phyloP scores from a whole-genome alignment of 92 coral and sea anemone genomes.

The Epizoanthus ramosus region DNA sequence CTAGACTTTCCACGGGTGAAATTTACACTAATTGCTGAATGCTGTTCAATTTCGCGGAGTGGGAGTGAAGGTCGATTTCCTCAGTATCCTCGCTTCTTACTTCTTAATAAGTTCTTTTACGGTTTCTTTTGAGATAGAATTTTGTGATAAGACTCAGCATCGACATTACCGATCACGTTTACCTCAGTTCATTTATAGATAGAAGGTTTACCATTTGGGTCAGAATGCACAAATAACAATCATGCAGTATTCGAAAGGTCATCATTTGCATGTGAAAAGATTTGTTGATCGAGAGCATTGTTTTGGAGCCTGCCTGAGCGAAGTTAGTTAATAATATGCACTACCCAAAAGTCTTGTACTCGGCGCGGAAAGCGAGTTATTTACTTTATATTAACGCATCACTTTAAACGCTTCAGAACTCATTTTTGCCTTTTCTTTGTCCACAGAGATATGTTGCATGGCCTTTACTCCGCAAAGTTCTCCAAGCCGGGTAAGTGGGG shows the following conservation, averaged over 20 bases:
- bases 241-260: constrained; percentile 30
- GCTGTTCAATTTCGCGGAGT: not conserved
- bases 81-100: too few relatives aligned
- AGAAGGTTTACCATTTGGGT: constrained; percentile 36
- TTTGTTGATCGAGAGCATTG: constrained; percentile 40
- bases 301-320: constrained; percentile 29
- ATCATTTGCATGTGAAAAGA: constrained; percentile 70
- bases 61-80: too few relatives aligned
- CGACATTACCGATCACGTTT: not conserved
- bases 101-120: not conserved
- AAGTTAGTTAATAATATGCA: not conserved
- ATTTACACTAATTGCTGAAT: not conserved
- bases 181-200: constrained; percentile 15
- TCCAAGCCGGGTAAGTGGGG: constrained; percentile 76
- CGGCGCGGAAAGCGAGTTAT: constrained; percentile 16
- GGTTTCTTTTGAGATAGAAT: not conserved
- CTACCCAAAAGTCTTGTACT: constrained; percentile 35
- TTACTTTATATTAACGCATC: constrained; percentile 24
- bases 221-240: constrained; percentile 31
- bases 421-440: constrained; percentile 26
- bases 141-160: not conserved
- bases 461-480: constrained; percentile 94
- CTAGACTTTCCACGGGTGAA: not conserved
- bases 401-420: constrained; percentile 29
- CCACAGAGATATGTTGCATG: constrained; percentile 89